phyloP scores from a whole-genome alignment of 1,140 invertebrate genomes.

The Gonatopus flavifemur region DNA sequence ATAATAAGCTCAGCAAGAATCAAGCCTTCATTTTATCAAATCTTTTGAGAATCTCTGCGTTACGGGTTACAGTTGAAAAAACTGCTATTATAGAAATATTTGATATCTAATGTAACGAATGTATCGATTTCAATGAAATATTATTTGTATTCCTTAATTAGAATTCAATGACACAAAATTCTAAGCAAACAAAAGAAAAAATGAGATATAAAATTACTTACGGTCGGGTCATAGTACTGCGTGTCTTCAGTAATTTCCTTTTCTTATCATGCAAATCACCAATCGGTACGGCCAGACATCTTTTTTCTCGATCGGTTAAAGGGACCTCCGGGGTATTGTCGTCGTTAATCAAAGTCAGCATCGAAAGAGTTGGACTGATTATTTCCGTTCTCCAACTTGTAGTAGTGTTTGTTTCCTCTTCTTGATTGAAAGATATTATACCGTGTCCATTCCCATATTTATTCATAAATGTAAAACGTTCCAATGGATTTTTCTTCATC shows the following conservation, averaged over 20 bases:
- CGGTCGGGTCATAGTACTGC: slow-evolving; percentile 31
- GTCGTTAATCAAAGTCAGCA: slow-evolving; percentile 25
- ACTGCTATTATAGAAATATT: too few species aligned
- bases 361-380: slow-evolving; percentile 15
- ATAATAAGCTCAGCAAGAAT: too few species aligned
- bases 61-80: too few species aligned
- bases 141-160: too few species aligned
- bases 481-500: slow-evolving; percentile 8
- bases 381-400: slow-evolving; percentile 35
- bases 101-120: too few species aligned
- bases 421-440: background rate
- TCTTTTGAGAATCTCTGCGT: too few species aligned
- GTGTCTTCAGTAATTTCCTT: slow-evolving; percentile 43
- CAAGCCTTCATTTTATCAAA: too few species aligned
- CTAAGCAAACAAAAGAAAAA: too few species aligned
- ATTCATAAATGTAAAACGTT: slow-evolving; percentile 14
- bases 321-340: slow-evolving; percentile 24
- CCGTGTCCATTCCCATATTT: slow-evolving; percentile 10
- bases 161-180: too few species aligned
- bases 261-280: slow-evolving; percentile 50
- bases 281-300: slow-evolving; percentile 53
- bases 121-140: too few species aligned
- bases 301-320: slow-evolving; percentile 52
- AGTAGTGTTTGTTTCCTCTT: slow-evolving; percentile 20
- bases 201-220: too few species aligned